A percentile compares a stretch with the other conserved stretches of the same genome.
These are phyloP conservation scores for Physella acuta DNA, from an alignment of 1,140 invertebrate species.

Conservation along the genomic window DNA sequence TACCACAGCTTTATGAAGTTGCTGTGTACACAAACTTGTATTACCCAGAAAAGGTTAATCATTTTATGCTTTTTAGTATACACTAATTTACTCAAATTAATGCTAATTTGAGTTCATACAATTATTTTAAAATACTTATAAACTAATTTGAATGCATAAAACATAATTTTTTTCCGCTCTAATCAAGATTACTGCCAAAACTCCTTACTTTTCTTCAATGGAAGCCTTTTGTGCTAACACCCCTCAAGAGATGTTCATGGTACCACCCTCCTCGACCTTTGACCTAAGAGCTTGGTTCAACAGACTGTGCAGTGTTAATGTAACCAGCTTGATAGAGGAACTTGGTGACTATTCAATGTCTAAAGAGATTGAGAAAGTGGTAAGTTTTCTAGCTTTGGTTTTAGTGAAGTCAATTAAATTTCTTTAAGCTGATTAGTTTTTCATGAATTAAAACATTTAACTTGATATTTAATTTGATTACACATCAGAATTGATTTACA, in stretches of 20 bases:
- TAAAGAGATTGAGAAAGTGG: slow-evolving; percentile 13
- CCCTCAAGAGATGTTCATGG: slow-evolving; percentile 13
- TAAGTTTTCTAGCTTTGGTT: no score
- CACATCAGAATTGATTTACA: no score
- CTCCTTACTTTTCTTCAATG: not conserved
- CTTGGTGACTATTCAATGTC: slow-evolving; percentile 21
- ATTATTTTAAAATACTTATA: no score
- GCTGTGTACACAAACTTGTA: slow-evolving; percentile 20
- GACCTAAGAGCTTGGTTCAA: slow-evolving; percentile 27
- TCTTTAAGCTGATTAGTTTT: no score
- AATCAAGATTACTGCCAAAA: not conserved
- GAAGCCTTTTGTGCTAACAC: slow-evolving; percentile 25
- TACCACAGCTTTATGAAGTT: slow-evolving; percentile 28
- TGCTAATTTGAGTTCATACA: no score
- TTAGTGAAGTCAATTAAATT: no score
- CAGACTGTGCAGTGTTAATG: slow-evolving; percentile 33
- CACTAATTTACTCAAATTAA: no score
- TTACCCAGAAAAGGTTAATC: slow-evolving; percentile 26
- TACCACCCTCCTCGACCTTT: slow-evolving; percentile 21
- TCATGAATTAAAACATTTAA: no score
- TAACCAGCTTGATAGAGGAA: slow-evolving; percentile 32
- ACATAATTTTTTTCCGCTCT: not conserved
- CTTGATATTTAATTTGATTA: no score
- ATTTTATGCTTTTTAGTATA: no score
- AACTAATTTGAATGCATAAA: no score